These are phyloP conservation scores for Sinocyclocheilus grahami DNA, from an alignment of 2,113 vertebrate species.

Conservation along the genomic window DNA sequence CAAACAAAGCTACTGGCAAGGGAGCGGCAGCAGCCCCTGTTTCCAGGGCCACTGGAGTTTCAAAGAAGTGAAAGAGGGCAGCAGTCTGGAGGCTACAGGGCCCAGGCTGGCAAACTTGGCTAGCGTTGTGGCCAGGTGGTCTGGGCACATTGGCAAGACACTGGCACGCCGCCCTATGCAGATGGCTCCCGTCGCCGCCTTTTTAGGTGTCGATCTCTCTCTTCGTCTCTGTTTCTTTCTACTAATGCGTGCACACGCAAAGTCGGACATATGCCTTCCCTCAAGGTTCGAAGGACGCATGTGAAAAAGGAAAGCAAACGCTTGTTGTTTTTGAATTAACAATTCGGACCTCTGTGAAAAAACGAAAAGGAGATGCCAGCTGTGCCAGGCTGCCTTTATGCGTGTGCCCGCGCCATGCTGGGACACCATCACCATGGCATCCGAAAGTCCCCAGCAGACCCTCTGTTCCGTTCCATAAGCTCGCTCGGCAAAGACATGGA, in stretches of 20 bases:
- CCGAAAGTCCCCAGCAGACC: slow-evolving; percentile 14
- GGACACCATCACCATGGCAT: slow-evolving; percentile 54
- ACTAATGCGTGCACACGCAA: slow-evolving; percentile 24
- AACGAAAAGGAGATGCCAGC: slow-evolving; percentile 46
- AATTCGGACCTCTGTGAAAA: background rate
- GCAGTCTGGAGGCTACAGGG: slow-evolving; percentile 84
- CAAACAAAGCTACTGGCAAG: slow-evolving; percentile 80
- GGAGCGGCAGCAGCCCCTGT: slow-evolving; percentile 69
- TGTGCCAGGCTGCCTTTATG: slow-evolving; percentile 52
- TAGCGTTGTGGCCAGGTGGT: slow-evolving; percentile 88
- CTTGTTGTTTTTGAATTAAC: slow-evolving; percentile 26
- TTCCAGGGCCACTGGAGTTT: slow-evolving; percentile 79
- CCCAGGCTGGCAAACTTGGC: slow-evolving; percentile 90
- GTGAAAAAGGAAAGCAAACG: slow-evolving; percentile 8
- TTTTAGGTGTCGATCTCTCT: slow-evolving; percentile 55
- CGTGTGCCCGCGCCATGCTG: slow-evolving; percentile 42
- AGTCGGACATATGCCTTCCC: slow-evolving; percentile 60
- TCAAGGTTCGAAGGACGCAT: slow-evolving; percentile 66
- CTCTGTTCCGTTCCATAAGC: background rate
- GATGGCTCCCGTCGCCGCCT: slow-evolving; percentile 80
- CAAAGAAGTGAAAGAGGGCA: slow-evolving; percentile 81
- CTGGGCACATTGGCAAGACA: slow-evolving; percentile 91
- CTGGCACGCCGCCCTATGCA: slow-evolving; percentile 90
- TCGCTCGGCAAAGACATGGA: background rate
- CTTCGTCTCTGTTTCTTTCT: slow-evolving; percentile 1